These are phyloP conservation scores for Epinephelus awoara DNA, from an alignment of 2,797 vertebrate genomes.

Conservation along the genomic window DNA sequence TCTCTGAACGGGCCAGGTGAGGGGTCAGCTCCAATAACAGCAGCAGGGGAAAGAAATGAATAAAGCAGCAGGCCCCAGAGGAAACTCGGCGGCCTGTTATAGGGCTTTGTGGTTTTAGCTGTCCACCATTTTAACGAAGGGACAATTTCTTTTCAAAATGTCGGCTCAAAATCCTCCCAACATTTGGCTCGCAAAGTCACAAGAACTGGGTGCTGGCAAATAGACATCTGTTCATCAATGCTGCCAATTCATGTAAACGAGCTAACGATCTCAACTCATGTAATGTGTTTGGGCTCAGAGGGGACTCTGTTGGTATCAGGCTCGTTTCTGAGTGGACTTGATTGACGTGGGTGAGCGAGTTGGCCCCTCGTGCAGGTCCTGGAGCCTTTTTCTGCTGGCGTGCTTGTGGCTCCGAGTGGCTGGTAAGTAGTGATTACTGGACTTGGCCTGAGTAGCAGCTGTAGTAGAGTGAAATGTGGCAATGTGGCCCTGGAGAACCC, in stretches of 20 bases:
- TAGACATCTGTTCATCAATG: conserved; percentile 30
- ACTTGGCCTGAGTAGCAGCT: conserved; percentile 65
- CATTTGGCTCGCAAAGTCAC: conserved; percentile 46
- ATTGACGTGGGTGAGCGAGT: conserved; percentile 55
- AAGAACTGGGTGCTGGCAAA: conserved; percentile 43
- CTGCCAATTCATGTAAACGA: conserved; percentile 54
- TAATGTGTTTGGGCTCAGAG: conserved; percentile 45
- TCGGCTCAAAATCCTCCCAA: conserved; percentile 42
- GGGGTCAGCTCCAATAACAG: conserved; percentile 60
- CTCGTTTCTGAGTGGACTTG: conserved; percentile 52
- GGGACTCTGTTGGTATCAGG: conserved; percentile 45
- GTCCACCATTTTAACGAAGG: conserved; percentile 62
- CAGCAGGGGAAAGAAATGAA: conserved; percentile 43
- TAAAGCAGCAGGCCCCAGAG: conserved; percentile 49
- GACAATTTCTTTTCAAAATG: conserved; percentile 67
- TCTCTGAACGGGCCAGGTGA: conserved; percentile 42
- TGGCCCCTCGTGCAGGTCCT: conserved; percentile 38
- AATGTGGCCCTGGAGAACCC: conserved; percentile 68
- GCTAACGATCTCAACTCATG: conserved; percentile 23
- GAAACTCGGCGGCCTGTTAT: conserved; percentile 46
- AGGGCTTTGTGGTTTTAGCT: conserved; percentile 60
- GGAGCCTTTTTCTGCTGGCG: conserved; percentile 57
- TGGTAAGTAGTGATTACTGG: conserved; percentile 77
- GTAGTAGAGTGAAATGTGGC: conserved; percentile 68
- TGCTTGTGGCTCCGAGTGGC: conserved; percentile 61